Base-by-base conservation (phyloP, 2,797 vertebrate species). In the Buceros bicornis region DNA sequence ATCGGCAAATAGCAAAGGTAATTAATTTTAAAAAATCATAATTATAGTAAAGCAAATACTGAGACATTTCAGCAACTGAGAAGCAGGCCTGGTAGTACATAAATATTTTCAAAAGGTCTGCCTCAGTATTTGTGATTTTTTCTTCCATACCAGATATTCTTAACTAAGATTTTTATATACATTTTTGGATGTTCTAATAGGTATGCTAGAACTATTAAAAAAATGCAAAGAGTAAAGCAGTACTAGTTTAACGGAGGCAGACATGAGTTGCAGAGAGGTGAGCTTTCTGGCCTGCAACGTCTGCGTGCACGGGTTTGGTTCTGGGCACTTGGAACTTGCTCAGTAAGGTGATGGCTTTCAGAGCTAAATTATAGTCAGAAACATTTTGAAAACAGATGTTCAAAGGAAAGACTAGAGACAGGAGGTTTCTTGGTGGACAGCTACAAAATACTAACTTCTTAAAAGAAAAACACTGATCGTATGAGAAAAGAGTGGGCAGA, bases 321-420 rank as follows among this genome's bases (percentile, higher is more conserved):
- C 48, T 6, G 3, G 26, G 16, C n/a, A 61, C 60, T 15, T 3
- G 1, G 31, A 72, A 60, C 0, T 0, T 29, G 14, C 42, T 76
- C 61, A 69, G 18, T 4, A 53, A 64, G 17, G 25, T 51, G 65
- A 18, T 10, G 24, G 58, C 21, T 87, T 60, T 76, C 43, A 80
- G n/a, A 89, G 31, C 18, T 37, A 47, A 61, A 42, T 1, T 16
- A 57, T 1, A 33, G 33, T 2, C 8, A 84, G 70, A 76, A 87
- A 51, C 26, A 26, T 57, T 70, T 70, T 73, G 43, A 58, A 89
- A 89, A 71, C 6, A 80, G 29, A 69, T 26, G 8, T 50, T 57
- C 29, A 62, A 91, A 89, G 31, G 31, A 26, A 90, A 40, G n/a
- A 48, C 19, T 24, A 43, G 61, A 87, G 8, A 78, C 26, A 12